Evolutionary conservation across 2,113 vertebrate species (phyloP).

Genomic region (Porphyrio hochstetteri): DNA sequence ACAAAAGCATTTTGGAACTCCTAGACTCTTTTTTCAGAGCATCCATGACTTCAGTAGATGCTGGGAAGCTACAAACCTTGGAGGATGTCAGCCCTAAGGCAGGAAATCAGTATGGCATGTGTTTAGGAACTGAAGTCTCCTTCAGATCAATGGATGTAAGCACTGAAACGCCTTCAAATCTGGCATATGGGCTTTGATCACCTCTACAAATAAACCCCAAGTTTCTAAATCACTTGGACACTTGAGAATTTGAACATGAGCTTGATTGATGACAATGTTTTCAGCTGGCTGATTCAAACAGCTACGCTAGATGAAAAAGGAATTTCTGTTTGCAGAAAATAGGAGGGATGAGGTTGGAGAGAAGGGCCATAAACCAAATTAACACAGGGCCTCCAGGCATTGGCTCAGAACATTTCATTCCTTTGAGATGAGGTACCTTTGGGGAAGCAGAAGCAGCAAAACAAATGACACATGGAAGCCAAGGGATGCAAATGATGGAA

Average conservation of each 20-base stretch:
- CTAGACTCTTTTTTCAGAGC: neutral
- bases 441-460: conserved; percentile 28
- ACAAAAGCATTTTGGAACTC: neutral
- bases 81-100: neutral
- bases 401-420: conserved; percentile 32
- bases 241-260: neutral
- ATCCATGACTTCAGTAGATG: neutral
- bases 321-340: neutral
- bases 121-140: neutral
- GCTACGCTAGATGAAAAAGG: neutral
- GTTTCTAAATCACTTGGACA: neutral
- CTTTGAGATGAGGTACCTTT: conserved; percentile 37
- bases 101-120: neutral
- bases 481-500: conserved; percentile 17
- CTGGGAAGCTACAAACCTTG: neutral
- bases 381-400: neutral
- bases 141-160: neutral
- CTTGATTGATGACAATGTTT: neutral
- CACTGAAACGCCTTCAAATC: neutral
- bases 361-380: conserved; percentile 33
- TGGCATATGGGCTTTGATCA: neutral
- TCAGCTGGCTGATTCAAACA: neutral
- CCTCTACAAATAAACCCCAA: neutral
- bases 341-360: neutral
- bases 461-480: conserved; percentile 39